Evolutionary conservation across 2,888 invertebrate genomes (phyloP).

Genomic region (Herminia tarsipennalis): DNA sequence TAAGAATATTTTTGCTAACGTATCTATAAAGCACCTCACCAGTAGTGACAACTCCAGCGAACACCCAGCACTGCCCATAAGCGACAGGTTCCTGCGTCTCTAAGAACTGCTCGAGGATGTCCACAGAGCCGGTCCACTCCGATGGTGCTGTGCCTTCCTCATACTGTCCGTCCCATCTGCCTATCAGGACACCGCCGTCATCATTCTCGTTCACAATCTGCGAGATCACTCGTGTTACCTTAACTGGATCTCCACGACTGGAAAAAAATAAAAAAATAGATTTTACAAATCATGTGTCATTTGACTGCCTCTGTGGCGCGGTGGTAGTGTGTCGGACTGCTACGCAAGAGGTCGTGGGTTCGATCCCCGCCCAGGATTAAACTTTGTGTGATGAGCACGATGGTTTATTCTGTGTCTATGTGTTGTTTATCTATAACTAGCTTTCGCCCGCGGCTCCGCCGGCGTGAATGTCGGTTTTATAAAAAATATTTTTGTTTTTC

Average conservation of each 20-base stretch:
- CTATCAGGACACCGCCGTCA: slow-evolving; percentile 89
- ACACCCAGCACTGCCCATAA: slow-evolving; percentile 96
- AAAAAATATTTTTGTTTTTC: too few species aligned
- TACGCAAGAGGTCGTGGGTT: too few species aligned
- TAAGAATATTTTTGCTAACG: not conserved
- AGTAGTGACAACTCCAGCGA: slow-evolving; percentile 93
- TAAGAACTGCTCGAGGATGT: slow-evolving; percentile 90
- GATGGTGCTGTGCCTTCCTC: slow-evolving; percentile 91
- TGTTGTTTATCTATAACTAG: too few species aligned
- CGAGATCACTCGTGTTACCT: slow-evolving; percentile 89
- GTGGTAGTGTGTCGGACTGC: too few species aligned
- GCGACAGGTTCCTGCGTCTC: slow-evolving; percentile 88
- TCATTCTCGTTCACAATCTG: slow-evolving; percentile 91
- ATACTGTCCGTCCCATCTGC: slow-evolving; percentile 91
- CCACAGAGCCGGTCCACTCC: slow-evolving; percentile 92
- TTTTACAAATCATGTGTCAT: too few species aligned
- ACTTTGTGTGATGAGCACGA: too few species aligned
- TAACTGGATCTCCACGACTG: slow-evolving; percentile 89
- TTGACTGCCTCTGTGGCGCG: too few species aligned
- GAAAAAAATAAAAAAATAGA: not conserved
- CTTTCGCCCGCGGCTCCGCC: too few species aligned
- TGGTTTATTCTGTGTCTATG: too few species aligned
- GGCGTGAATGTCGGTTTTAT: too few species aligned
- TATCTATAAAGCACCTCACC: slow-evolving; percentile 71
- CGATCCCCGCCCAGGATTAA: too few species aligned